These are phyloP conservation scores for Harpagifer antarcticus DNA, from an alignment of 2,797 vertebrate genomes.

Conservation along the genomic window DNA sequence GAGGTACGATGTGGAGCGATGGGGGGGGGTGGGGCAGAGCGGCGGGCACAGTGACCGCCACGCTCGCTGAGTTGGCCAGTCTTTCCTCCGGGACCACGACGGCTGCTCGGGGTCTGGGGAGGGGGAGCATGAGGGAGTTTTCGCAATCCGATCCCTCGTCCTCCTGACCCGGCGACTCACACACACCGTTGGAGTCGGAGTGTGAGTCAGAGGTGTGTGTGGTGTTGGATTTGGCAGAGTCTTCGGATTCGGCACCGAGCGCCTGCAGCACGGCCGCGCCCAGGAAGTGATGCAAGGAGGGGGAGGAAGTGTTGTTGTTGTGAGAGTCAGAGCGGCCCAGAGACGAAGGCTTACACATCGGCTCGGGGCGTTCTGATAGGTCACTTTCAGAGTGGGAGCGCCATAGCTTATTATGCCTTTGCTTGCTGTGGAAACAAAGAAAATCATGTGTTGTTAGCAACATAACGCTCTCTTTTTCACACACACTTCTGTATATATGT, in stretches of 20 bases:
- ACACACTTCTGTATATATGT: no score
- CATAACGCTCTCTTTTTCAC: not conserved
- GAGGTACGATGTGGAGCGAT: constrained; percentile 69
- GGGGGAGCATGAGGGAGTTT: constrained; percentile 76
- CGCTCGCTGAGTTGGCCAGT: constrained; percentile 75
- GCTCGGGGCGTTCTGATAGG: constrained; percentile 90
- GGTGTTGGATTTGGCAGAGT: constrained; percentile 23
- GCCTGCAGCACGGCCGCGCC: constrained; percentile 84
- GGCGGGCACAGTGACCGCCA: constrained; percentile 54
- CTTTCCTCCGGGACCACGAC: constrained; percentile 88
- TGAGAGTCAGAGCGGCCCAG: constrained; percentile 76
- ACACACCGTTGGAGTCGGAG: constrained; percentile 79
- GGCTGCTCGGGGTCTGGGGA: constrained; percentile 88
- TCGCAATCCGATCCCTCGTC: constrained; percentile 45
- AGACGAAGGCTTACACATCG: constrained; percentile 74
- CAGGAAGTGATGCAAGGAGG: constrained; percentile 90
- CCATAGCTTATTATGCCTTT: constrained; percentile 98
- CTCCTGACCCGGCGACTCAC: constrained; percentile 74
- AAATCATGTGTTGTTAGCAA: not conserved
- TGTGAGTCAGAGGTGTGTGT: constrained; percentile 54
- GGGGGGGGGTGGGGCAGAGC: constrained; percentile 71
- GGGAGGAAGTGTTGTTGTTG: constrained; percentile 78
- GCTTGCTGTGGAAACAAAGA: constrained; percentile 87
- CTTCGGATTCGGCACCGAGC: constrained; percentile 66
- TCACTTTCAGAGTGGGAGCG: constrained; percentile 96